Evolutionary conservation across 2,113 vertebrate genomes (phyloP).

Genomic region (Recurvirostra avosetta): DNA sequence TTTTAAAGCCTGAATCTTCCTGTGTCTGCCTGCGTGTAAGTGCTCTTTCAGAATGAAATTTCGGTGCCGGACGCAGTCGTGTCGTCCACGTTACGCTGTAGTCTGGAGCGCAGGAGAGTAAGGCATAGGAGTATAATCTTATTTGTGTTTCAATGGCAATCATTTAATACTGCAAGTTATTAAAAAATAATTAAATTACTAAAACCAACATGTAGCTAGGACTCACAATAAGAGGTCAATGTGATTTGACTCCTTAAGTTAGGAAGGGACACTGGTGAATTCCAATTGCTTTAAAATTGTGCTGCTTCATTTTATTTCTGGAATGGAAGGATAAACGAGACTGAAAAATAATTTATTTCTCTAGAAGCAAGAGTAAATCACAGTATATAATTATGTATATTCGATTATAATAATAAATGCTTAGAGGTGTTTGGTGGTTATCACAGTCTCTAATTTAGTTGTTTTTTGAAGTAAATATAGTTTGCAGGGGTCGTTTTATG

Average conservation of each 20-base stretch:
- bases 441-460: conserved; percentile 58
- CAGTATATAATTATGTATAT: conserved; percentile 64
- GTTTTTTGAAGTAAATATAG: conserved; percentile 60
- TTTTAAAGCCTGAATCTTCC: not conserved
- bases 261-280: conserved; percentile 32
- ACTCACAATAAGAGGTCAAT: conserved; percentile 49
- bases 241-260: conserved; percentile 38
- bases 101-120: conserved; percentile 26
- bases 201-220: conserved; percentile 52
- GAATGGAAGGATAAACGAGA: conserved; percentile 14
- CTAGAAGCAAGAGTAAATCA: conserved; percentile 62
- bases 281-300: not conserved
- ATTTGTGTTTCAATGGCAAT: conserved; percentile 62
- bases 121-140: conserved; percentile 39
- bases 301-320: conserved; percentile 16
- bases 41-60: conserved; percentile 32
- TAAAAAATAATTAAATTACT: conserved; percentile 68
- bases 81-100: not conserved
- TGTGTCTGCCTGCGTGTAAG: not conserved
- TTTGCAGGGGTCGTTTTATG: conserved; percentile 18
- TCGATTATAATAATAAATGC: conserved; percentile 68
- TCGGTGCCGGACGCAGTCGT: not conserved
- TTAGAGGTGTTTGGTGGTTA: conserved; percentile 61
- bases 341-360: conserved; percentile 64
- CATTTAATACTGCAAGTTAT: conserved; percentile 64